Evolutionary conservation across 2,113 vertebrate genomes (phyloP).

Genomic region (Chaetops frenatus): DNA sequence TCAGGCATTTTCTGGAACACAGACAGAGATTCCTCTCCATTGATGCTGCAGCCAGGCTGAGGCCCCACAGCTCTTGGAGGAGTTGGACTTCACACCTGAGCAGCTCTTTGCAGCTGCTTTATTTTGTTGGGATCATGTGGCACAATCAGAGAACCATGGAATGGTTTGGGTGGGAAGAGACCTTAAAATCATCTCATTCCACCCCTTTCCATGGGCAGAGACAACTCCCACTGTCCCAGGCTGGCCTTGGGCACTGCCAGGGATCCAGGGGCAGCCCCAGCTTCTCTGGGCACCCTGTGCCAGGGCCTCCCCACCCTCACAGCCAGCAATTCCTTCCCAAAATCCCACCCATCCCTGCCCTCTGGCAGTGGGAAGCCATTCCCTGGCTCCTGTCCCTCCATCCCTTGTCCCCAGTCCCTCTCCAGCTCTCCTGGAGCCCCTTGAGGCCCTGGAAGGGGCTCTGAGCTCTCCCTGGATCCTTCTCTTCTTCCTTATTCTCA

Average conservation of each 20-base stretch:
- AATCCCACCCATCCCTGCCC: fast-evolving
- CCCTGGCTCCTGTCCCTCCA: not conserved
- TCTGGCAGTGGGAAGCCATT: not conserved
- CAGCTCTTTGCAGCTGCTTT: not conserved
- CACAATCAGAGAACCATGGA: not conserved
- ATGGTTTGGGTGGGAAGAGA: not conserved
- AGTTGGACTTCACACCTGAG: not conserved
- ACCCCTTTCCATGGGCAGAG: not conserved
- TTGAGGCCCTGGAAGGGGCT: not conserved
- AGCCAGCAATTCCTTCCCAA: not conserved
- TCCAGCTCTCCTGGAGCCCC: not conserved
- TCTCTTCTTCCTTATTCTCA: not conserved
- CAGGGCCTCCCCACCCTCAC: not conserved
- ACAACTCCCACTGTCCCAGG: fast-evolving
- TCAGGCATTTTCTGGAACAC: not conserved
- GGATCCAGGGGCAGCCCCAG: not conserved
- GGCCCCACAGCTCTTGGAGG: not conserved
- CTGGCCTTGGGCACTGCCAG: not conserved
- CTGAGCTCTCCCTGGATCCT: fast-evolving
- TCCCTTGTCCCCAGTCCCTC: not conserved
- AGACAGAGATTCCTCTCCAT: not conserved
- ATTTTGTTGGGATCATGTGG: not conserved
- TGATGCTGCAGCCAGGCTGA: not conserved
- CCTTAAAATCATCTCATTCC: not conserved
- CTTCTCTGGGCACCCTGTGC: not conserved